Percentiles rank a stretch among this genome's conserved stretches.
Conservation (phyloP, 1,140 invertebrate species). For the Sarcophaga peregrina region DNA sequence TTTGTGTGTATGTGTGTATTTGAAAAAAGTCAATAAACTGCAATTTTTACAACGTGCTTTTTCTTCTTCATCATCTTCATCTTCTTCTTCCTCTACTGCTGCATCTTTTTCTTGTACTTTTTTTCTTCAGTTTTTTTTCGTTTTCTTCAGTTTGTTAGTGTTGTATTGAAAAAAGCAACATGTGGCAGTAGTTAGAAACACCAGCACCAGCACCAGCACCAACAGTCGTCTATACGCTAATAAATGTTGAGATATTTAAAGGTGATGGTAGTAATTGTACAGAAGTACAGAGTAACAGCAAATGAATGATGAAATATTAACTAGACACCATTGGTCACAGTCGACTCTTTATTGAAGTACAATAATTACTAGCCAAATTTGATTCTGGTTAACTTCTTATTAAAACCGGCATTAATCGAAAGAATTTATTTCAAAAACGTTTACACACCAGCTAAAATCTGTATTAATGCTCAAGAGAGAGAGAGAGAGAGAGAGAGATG, state of each 20-base stretch:
- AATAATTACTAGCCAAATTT: too few relatives aligned
- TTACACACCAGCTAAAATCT: too few relatives aligned
- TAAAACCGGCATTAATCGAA: too few relatives aligned
- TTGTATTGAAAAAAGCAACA: not conserved
- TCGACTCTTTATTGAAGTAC: too few relatives aligned
- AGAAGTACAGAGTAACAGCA: not conserved
- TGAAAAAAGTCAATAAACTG: slow-evolving; percentile 15
- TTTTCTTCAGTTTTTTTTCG: not conserved
- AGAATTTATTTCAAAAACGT: too few relatives aligned
- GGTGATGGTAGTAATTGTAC: not conserved
- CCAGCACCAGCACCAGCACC: not conserved
- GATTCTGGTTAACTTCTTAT: too few relatives aligned
- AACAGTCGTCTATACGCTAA: not conserved
- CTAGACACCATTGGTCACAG: too few relatives aligned
- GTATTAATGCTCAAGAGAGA: too few relatives aligned
- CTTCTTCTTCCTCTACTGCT: not conserved
- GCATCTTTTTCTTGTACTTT: not conserved
- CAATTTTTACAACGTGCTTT: slow-evolving; percentile 10
- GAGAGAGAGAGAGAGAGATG: too few relatives aligned
- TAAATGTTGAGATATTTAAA: not conserved
- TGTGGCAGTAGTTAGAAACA: slow-evolving; percentile 6
- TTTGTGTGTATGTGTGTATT: not conserved
- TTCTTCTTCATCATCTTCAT: not conserved
- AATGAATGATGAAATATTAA: not conserved
- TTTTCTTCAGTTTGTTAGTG: not conserved